A percentile compares a stretch with the other conserved stretches of the same genome.
phyloP scores from a whole-genome alignment of 1,140 invertebrate species.

The Papilio polytes region DNA sequence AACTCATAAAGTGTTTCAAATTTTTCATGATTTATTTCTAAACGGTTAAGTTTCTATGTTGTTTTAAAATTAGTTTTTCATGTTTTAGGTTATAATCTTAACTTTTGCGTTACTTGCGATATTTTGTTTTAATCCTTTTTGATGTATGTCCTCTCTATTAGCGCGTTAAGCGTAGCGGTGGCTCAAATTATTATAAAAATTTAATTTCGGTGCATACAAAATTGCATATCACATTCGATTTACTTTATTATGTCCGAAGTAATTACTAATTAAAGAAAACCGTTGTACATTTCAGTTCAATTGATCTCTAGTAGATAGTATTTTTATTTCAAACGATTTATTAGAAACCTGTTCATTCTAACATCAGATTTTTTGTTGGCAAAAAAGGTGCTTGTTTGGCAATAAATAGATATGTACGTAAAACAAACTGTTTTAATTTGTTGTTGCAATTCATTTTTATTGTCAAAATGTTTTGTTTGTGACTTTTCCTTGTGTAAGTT shows the following conservation, averaged over 20 bases:
- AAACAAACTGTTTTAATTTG: not conserved
- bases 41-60: not conserved
- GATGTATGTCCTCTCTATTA: constrained; percentile 38
- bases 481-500: not conserved
- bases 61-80: not conserved
- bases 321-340: constrained; percentile 64
- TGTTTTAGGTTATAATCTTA: constrained; percentile 38
- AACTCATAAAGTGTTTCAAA: not conserved
- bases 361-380: not conserved
- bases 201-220: constrained; percentile 51
- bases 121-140: constrained; percentile 42
- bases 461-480: not conserved
- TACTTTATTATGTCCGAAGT: constrained; percentile 44
- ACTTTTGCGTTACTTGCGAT: not conserved
- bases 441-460: not conserved
- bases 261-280: constrained; percentile 51
- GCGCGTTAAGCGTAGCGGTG: constrained; percentile 52
- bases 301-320: constrained; percentile 77
- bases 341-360: constrained; percentile 5
- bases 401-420: not conserved
- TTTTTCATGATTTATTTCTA: not conserved
- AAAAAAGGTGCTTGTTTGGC: not conserved
- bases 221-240: constrained; percentile 71
- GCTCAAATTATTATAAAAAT: constrained; percentile 58
- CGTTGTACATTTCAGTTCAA: constrained; percentile 67